Percentiles rank a stretch among this genome's conserved stretches.
Evolutionary conservation across 2,797 vertebrate species (phyloP).

Genomic region (Allobates femoralis): DNA sequence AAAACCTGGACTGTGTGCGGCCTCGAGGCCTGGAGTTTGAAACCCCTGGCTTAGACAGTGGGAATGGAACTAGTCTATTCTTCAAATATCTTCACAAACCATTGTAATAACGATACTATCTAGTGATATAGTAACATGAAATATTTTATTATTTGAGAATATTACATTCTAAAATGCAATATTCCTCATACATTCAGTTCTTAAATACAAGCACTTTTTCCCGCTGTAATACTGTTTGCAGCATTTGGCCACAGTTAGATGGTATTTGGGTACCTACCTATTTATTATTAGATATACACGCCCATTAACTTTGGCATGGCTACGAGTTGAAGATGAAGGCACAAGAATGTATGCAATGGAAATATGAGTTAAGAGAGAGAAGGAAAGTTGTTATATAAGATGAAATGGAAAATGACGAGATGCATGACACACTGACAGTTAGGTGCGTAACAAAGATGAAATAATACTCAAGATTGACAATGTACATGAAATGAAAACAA

Average conservation of each 20-base stretch:
- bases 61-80: neutral
- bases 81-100: neutral
- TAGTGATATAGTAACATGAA: neutral
- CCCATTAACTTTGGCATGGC: slow-evolving; percentile 97
- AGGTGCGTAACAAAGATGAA: neutral
- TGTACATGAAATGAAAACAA: slow-evolving; percentile 25
- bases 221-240: neutral
- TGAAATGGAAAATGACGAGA: slow-evolving; percentile 41
- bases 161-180: neutral
- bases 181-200: neutral
- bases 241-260: neutral
- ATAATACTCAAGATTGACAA: neutral
- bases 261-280: slow-evolving; percentile 90
- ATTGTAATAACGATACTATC: neutral
- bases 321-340: slow-evolving; percentile 78
- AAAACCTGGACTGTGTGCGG: too few relatives aligned
- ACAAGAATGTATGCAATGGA: slow-evolving; percentile 67
- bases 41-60: too few relatives aligned
- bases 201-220: slow-evolving; percentile 18
- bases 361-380: slow-evolving; percentile 75
- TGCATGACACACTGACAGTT: slow-evolving; percentile 46
- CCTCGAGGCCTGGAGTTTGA: too few relatives aligned
- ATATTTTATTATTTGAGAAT: neutral
- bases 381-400: slow-evolving; percentile 75
- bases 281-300: slow-evolving; percentile 98